Evolutionary conservation across 2,797 vertebrate species (phyloP), one percentile per base, ranked within the genome.

Genomic region (Myiotriccus ornatus): DNA sequence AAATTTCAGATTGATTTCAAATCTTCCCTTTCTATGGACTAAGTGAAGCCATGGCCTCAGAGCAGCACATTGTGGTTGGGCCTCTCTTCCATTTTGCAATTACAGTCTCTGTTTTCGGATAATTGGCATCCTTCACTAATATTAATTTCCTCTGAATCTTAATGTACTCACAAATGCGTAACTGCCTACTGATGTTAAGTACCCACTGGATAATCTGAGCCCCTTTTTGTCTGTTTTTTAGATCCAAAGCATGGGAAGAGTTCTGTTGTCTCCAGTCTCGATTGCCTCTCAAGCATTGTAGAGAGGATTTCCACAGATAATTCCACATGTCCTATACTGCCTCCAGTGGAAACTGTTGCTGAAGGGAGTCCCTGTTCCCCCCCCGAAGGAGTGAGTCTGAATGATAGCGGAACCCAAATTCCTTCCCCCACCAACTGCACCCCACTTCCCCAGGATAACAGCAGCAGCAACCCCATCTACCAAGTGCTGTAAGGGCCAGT

Each of bases 261-360:
- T 79, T 97, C 98, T 2, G 98, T 98, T 13, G 98, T 99, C 70
- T 99, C 99, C 93, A 99, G 99, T 86, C 98, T 99, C 12, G 99
- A 99, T 75, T 99, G 99, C 81, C 98, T 99, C 94, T 99, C 99
- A 91, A 99, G 99, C 97, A 99, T 99, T 62, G 99, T 99, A 86
- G 98, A 99, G 98, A 98, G 99, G 80, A 99, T 99, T 98, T 99
- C 99, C 77, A 99, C 99, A 3, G 99, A 99, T 62, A 98, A 94
- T 57, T 97, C 98, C 59, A 95, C 98, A 1, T 98, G 97, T 77
- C 94, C 98, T 14, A 35, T 96, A 52, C 90, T 98, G 78, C 97
- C 98, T 37, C 81, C 97, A 21, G 96, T 95, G 27, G 97, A 97
- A 85, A 97, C 96, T 64, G 97, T 96, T 52, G 95, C 96, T 68